Percentiles rank a stretch among this genome's conserved stretches.
Conservation (phyloP, 1,140 invertebrate species). For the Drosophila leontia region DNA sequence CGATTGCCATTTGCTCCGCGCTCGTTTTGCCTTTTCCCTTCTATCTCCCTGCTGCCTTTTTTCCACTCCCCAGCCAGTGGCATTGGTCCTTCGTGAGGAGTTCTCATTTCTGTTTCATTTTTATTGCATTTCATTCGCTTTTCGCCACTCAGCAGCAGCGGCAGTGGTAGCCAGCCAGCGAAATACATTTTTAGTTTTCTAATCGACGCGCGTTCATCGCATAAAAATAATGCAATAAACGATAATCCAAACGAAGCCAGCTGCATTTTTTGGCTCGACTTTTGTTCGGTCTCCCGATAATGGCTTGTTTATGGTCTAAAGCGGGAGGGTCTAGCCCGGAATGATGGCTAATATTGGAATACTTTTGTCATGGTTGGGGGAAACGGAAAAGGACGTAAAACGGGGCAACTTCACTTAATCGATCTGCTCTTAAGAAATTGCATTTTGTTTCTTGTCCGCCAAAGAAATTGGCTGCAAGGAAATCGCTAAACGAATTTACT, state of each 20-base stretch:
- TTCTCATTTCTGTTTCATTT: constrained; percentile 58
- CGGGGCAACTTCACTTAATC: constrained; percentile 8
- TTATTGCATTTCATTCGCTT: constrained; percentile 74
- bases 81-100: constrained; percentile 14
- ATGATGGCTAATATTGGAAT: constrained; percentile 31
- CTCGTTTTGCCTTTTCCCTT: constrained; percentile 37
- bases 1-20: constrained; percentile 75
- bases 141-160: constrained; percentile 56
- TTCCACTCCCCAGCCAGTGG: not conserved
- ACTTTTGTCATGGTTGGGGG: not conserved
- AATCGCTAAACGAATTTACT: not conserved
- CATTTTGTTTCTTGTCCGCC: not conserved
- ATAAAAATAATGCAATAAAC: constrained; percentile 84
- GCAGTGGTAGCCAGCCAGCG: constrained; percentile 20
- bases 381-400: not conserved
- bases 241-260: constrained; percentile 70
- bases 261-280: constrained; percentile 64
- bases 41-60: not conserved
- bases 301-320: constrained; percentile 61
- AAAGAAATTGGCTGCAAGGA: not conserved
- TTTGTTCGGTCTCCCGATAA: constrained; percentile 62
- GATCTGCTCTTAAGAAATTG: constrained; percentile 14
- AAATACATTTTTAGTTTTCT: constrained; percentile 83
- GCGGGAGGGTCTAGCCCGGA: constrained; percentile 7
- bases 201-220: constrained; percentile 83